Evolutionary conservation across 1,140 invertebrate genomes (phyloP).

Genomic region (Luehdorfia chinensis): DNA sequence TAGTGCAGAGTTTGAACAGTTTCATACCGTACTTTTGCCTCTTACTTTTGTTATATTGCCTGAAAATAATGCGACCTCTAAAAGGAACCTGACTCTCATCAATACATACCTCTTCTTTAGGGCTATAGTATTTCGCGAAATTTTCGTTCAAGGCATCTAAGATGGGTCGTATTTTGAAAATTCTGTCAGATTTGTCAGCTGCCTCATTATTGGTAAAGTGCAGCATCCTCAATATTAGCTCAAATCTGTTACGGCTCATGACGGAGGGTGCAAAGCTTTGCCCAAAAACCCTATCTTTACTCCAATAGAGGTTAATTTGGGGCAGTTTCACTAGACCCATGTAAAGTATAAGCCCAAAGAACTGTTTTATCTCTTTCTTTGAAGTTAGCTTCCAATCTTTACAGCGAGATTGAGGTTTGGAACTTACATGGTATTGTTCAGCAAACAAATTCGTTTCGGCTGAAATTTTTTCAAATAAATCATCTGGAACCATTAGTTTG

Average conservation of each 20-base stretch:
- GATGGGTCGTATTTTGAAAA: constrained; percentile 12
- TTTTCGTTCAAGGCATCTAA: constrained; percentile 6
- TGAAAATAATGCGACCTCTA: constrained; percentile 12
- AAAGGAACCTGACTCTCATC: constrained; percentile 9
- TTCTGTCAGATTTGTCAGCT: constrained; percentile 9
- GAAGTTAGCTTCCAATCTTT: constrained; percentile 14
- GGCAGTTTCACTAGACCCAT: constrained; percentile 13
- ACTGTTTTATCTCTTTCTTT: constrained; percentile 9
- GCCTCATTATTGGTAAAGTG: too few species aligned
- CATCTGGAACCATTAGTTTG: constrained; percentile 17
- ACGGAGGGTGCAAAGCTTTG: constrained; percentile 13
- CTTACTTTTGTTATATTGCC: constrained; percentile 9
- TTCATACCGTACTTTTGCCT: constrained; percentile 10
- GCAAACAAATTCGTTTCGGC: constrained; percentile 20
- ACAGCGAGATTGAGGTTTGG: constrained; percentile 5
- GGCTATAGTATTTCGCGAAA: too few species aligned
- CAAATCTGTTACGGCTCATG: constrained; percentile 14
- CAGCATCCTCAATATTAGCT: constrained; percentile 12
- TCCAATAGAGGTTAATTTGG: constrained; percentile 13
- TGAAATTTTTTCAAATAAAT: constrained; percentile 18
- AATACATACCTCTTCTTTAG: constrained; percentile 6
- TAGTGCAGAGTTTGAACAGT: constrained; percentile 1
- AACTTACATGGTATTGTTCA: constrained; percentile 4
- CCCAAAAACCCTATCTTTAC: constrained; percentile 14
- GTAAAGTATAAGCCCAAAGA: constrained; percentile 12